A percentile compares a stretch with the other conserved stretches of the same genome.
These are phyloP conservation scores for Diuraphis noxia DNA, from an alignment of 1,140 invertebrate species.

Conservation along the genomic window DNA sequence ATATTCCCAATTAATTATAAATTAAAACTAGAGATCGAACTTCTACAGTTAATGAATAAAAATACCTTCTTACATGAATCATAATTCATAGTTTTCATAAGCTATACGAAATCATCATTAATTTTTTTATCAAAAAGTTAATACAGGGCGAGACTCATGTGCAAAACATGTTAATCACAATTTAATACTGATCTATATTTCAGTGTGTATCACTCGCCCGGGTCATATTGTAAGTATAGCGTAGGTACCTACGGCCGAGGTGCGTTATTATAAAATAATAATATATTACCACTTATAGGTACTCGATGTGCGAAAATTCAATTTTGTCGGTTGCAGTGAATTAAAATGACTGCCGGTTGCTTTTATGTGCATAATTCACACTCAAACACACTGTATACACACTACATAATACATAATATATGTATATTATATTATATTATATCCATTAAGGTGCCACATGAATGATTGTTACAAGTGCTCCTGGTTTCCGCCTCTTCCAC, in stretches of 20 bases:
- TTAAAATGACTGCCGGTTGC: neutral
- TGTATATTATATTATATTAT: slow-evolving; percentile 1
- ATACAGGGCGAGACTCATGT: neutral
- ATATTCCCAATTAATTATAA: no score
- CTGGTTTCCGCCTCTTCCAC: neutral
- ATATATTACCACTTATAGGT: neutral
- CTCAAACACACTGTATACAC: neutral
- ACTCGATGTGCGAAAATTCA: neutral
- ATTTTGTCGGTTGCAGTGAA: neutral
- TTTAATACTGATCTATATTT: neutral
- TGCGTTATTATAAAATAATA: neutral
- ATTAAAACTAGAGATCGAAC: no score
- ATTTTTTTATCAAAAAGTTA: no score
- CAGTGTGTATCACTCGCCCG: neutral
- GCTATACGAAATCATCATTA: no score
- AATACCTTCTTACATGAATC: no score
- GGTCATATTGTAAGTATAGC: neutral
- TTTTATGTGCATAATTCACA: neutral
- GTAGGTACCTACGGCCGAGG: neutral
- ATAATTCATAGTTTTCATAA: no score
- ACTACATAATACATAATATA: no score
- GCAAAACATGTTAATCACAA: neutral
- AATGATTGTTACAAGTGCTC: slow-evolving; percentile 21
- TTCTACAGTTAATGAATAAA: no score
- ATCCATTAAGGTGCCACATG: slow-evolving; percentile 3